Conservation (phyloP, 2,888 invertebrate species). For the Colletes collaris region DNA sequence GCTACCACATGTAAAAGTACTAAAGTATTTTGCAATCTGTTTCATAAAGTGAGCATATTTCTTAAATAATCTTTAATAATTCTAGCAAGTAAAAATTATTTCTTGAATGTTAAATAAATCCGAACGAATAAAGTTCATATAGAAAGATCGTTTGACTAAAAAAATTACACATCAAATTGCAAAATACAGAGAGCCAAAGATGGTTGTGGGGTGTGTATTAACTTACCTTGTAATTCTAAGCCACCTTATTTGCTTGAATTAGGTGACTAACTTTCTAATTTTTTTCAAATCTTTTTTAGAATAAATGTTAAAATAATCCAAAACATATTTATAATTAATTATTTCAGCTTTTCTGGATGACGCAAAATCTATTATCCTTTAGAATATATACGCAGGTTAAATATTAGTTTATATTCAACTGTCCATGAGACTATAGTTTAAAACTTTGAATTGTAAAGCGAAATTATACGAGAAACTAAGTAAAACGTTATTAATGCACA, state of each 20-base stretch:
- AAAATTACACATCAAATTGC: slow-evolving; percentile 74
- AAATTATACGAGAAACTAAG: not conserved
- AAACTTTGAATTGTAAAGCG: not conserved
- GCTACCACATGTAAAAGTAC: slow-evolving; percentile 65
- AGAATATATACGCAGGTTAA: not conserved
- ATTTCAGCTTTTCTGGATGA: not conserved
- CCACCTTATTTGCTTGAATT: slow-evolving; percentile 51
- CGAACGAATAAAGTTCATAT: not conserved
- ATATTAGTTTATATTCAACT: not conserved
- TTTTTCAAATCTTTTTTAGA: not conserved
- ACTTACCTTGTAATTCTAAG: slow-evolving; percentile 76
- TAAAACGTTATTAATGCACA: not conserved
- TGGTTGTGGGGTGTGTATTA: slow-evolving; percentile 81
- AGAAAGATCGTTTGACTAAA: not conserved
- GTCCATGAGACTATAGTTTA: not conserved
- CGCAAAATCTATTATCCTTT: not conserved
- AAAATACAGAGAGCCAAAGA: slow-evolving; percentile 80
- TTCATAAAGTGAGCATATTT: not conserved
- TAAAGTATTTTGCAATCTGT: slow-evolving; percentile 74
- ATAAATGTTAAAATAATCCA: not conserved
- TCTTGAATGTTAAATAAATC: not conserved
- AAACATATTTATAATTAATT: not conserved
- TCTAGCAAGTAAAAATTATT: not conserved
- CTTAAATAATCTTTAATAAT: not conserved
- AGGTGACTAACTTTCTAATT: slow-evolving; percentile 66